Evolutionary conservation across 2,888 invertebrate species (phyloP), one percentile per base, ranked within the genome.

Genomic region (Siphlonurus alternatus): DNA sequence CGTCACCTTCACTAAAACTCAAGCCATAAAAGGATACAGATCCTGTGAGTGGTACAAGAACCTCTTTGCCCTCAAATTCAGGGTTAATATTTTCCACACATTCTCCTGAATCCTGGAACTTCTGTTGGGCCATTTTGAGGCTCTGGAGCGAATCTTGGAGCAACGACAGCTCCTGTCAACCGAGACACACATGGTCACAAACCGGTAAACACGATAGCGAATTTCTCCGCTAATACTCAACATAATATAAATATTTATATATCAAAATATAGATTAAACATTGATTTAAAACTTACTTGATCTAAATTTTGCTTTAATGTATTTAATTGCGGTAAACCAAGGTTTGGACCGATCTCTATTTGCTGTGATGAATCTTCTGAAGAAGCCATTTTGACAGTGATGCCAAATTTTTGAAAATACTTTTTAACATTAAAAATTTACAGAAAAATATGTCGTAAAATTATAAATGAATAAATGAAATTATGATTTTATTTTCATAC

Each of bases 1-100:
- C n/a, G n/a, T n/a, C n/a, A n/a, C n/a, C n/a, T n/a, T n/a, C n/a
- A n/a, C n/a, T n/a, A n/a, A n/a, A n/a, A n/a, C n/a, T n/a, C n/a
- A n/a, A n/a, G 23, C 15, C 59, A 10, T 59, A 64, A 71, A 77
- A 77, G 76, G 77, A 77, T 82, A 85, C 85, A 71, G 97, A 97
- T 71, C 93, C 91, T 18, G 97, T 96, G 18, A 98, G 79, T 1
- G 98, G 98, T 19, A 98, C 95, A 22, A 98, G 78, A 69, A 97
- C 88, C 65, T 88, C 84, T 72, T 89, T 90, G 71, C 91, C 89
- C 73, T 88, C 83, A 67, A 84, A 83, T 23, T 85, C 83, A 0
- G 88, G 83, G 59, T 83, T 86, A 65, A 94, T 80, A 76, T 88
- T 87, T 66, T 89, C 88, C 62, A 93, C 80, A 71, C 87, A 87